Conservation (phyloP, 2,113 vertebrate species). For the Lepus americanus region DNA sequence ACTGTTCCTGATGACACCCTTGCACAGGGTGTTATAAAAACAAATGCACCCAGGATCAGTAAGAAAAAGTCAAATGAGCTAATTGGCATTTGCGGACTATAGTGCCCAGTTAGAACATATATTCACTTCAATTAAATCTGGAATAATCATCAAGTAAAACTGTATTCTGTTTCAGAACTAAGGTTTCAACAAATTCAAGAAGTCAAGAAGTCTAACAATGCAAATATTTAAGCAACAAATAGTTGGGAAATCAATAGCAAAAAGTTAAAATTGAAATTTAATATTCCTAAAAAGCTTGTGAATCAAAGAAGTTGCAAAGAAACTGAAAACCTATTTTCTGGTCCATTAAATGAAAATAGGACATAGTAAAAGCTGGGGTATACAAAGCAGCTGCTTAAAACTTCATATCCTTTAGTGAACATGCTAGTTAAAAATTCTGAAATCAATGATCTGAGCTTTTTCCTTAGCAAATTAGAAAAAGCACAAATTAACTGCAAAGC, state of each 20-base stretch:
- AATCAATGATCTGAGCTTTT: not conserved
- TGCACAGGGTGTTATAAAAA: not conserved
- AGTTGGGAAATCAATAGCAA: not conserved
- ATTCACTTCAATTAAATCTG: not conserved
- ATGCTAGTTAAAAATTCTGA: not conserved
- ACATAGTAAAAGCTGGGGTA: not conserved
- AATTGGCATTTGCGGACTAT: not conserved
- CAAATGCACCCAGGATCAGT: not conserved
- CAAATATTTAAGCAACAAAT: not conserved
- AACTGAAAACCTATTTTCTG: not conserved
- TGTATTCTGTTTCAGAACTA: not conserved
- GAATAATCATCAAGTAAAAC: not conserved
- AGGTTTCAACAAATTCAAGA: not conserved
- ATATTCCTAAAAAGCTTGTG: not conserved
- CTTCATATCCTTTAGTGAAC: not conserved
- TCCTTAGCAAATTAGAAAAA: not conserved
- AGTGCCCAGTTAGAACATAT: not conserved
- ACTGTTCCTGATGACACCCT: not conserved
- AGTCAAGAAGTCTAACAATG: not conserved
- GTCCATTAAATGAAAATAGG: not conserved
- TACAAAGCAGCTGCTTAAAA: not conserved
- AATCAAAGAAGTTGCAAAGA: not conserved
- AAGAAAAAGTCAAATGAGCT: not conserved
- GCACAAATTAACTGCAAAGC: not conserved
- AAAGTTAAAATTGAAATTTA: not conserved